phyloP scores from a whole-genome alignment of 2,888 invertebrate species.

The Parnassius apollo region DNA sequence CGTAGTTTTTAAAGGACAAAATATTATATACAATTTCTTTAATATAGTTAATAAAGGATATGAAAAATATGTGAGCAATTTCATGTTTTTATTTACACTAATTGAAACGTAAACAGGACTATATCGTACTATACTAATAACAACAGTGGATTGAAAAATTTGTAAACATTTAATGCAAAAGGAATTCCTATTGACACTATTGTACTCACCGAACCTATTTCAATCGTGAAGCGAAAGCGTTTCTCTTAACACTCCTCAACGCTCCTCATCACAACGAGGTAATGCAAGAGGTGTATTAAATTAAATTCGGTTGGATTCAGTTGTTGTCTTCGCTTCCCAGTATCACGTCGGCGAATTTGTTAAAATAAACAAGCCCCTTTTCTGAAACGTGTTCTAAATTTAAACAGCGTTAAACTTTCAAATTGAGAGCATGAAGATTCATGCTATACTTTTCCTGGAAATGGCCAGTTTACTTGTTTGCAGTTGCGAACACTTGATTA shows the following conservation, averaged over 20 bases:
- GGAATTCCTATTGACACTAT: slow-evolving; percentile 2
- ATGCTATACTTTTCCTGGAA: slow-evolving; percentile 32
- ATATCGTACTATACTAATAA: slow-evolving; percentile 6
- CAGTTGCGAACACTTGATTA: slow-evolving; percentile 44
- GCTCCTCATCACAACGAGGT: neutral
- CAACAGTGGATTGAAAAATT: slow-evolving; percentile 10
- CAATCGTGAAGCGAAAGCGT: neutral
- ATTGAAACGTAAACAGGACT: slow-evolving; percentile 8
- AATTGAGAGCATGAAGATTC: slow-evolving; percentile 37
- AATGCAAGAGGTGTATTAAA: slow-evolving; percentile 5
- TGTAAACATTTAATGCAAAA: slow-evolving; percentile 13
- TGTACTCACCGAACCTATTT: slow-evolving; percentile 3
- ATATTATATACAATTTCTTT: too few species aligned
- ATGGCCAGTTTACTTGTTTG: slow-evolving; percentile 31
- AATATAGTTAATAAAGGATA: too few species aligned
- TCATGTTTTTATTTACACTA: slow-evolving; percentile 12
- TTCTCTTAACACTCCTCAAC: neutral
- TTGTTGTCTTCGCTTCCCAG: slow-evolving; percentile 17
- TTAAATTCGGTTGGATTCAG: slow-evolving; percentile 27
- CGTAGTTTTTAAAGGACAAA: neutral
- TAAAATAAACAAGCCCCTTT: slow-evolving; percentile 28
- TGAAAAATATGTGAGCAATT: neutral
- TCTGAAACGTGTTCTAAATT: slow-evolving; percentile 28
- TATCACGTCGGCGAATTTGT: slow-evolving; percentile 30
- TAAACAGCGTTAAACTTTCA: slow-evolving; percentile 16